These are phyloP conservation scores for Drosophila albomicans DNA, from an alignment of 1,140 invertebrate species.

Conservation along the genomic window DNA sequence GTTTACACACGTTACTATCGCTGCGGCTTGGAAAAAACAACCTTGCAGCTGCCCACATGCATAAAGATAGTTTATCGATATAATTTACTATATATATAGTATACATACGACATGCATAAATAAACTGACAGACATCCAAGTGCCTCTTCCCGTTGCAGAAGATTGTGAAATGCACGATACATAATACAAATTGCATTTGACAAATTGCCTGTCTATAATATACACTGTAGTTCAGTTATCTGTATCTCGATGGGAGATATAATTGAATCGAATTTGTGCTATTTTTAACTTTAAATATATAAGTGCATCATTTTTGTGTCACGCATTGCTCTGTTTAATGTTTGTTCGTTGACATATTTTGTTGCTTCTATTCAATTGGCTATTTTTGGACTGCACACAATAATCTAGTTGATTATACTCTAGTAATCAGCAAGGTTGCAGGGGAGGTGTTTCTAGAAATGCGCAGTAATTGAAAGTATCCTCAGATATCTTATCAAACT, in stretches of 20 bases:
- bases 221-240: background rate
- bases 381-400: slow-evolving; percentile 17
- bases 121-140: slow-evolving; percentile 10
- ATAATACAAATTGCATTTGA: slow-evolving; percentile 14
- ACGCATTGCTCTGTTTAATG: slow-evolving; percentile 19
- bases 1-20: slow-evolving; percentile 52
- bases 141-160: too few relatives aligned
- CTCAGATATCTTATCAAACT: background rate
- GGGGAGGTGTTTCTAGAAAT: background rate
- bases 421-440: background rate
- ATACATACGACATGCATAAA: background rate
- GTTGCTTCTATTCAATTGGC: slow-evolving; percentile 2
- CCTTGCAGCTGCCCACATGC: slow-evolving; percentile 34
- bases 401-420: slow-evolving; percentile 22
- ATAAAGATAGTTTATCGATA: slow-evolving; percentile 24
- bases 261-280: background rate
- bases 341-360: slow-evolving; percentile 5
- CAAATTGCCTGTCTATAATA: slow-evolving; percentile 21
- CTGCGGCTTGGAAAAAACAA: slow-evolving; percentile 29
- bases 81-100: slow-evolving; percentile 1
- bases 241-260: background rate
- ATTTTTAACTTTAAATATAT: background rate
- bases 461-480: background rate
- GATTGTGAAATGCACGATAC: slow-evolving; percentile 17
- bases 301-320: slow-evolving; percentile 7